A percentile compares a stretch with the other conserved stretches of the same genome.
Evolutionary conservation across 1,140 invertebrate genomes (phyloP).

Genomic region (Euwallacea similis): DNA sequence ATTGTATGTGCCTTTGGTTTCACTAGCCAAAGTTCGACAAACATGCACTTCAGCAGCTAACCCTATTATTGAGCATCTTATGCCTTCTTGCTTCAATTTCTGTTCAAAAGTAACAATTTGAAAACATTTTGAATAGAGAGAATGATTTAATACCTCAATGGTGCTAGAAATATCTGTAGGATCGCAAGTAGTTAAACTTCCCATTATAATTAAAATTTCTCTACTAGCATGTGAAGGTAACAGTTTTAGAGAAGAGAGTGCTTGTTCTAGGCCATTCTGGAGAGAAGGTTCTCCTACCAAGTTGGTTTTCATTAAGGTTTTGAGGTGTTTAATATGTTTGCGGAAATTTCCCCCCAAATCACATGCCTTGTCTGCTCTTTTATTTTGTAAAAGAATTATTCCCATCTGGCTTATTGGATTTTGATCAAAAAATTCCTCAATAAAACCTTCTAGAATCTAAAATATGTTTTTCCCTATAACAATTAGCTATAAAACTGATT

Average conservation of each 20-base stretch:
- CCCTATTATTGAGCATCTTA: slow-evolving; percentile 92
- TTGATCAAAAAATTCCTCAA: slow-evolving; percentile 97
- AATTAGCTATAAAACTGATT: too few relatives aligned
- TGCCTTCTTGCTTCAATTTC: slow-evolving; percentile 69
- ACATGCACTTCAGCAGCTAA: slow-evolving; percentile 93
- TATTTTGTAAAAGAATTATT: slow-evolving; percentile 88
- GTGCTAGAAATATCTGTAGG: slow-evolving; percentile 89
- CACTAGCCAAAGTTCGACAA: slow-evolving; percentile 79
- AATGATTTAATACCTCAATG: slow-evolving; percentile 66
- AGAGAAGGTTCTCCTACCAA: slow-evolving; percentile 88
- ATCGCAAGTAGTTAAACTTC: slow-evolving; percentile 95
- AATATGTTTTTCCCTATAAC: not conserved
- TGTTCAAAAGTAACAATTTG: slow-evolving; percentile 45
- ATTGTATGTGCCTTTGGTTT: slow-evolving; percentile 83
- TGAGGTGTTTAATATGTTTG: slow-evolving; percentile 74
- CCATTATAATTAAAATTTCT: slow-evolving; percentile 89
- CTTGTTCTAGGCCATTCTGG: slow-evolving; percentile 92
- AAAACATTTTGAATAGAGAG: not conserved
- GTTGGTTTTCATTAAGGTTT: slow-evolving; percentile 62
- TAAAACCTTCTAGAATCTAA: slow-evolving; percentile 88
- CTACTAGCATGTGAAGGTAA: slow-evolving; percentile 91
- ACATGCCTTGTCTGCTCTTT: slow-evolving; percentile 89
- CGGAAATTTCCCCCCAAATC: slow-evolving; percentile 85
- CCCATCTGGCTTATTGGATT: slow-evolving; percentile 98
- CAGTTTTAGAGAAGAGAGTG: slow-evolving; percentile 80